Evolutionary conservation across 2,888 invertebrate genomes (phyloP).

Genomic region (Drosophila subsilvestris): DNA sequence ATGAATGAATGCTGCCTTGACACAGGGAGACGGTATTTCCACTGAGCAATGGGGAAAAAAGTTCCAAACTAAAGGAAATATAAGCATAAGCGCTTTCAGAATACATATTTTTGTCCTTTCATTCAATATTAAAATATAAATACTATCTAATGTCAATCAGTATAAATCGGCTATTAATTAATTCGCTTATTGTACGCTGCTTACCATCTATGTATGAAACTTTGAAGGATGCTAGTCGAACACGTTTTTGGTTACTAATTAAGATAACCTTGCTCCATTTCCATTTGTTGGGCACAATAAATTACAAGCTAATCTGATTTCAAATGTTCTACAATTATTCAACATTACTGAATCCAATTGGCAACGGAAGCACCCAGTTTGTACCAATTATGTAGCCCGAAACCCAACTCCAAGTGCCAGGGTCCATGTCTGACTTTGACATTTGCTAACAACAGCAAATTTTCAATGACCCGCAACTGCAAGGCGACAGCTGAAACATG

Average conservation of each 20-base stretch:
- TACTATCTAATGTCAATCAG: neutral
- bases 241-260: neutral
- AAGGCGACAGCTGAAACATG: conserved; percentile 37
- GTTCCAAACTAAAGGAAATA: no score
- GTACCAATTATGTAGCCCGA: conserved; percentile 17
- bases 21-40: no score
- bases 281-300: neutral
- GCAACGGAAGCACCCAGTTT: conserved; percentile 4
- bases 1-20: conserved; percentile 7
- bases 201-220: neutral
- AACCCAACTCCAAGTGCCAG: conserved; percentile 16
- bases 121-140: neutral
- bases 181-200: neutral
- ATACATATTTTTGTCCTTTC: no score
- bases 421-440: conserved; percentile 30
- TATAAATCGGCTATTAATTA: neutral
- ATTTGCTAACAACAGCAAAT: conserved; percentile 28
- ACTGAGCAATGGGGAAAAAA: neutral
- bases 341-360: neutral
- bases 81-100: no score
- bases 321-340: neutral
- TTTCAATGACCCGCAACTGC: conserved; percentile 27
- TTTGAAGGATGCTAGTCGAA: no score
- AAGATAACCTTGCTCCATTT: neutral
- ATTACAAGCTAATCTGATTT: neutral